Conservation (phyloP, 2,113 vertebrate species). For the Cheilinus undulatus region DNA sequence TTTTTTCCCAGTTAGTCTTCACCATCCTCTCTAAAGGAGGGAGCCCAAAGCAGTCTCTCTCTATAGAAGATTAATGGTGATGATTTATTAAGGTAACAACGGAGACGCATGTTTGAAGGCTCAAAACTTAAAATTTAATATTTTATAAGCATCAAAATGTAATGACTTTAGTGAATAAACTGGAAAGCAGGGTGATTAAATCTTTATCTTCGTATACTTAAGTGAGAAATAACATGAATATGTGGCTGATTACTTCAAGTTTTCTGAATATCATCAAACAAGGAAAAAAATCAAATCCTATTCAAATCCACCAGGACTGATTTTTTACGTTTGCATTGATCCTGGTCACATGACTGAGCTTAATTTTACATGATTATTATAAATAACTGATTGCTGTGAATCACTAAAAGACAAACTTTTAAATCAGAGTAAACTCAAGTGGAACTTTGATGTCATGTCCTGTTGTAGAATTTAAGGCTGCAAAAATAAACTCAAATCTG, state of each 20-base stretch:
- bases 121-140: slow-evolving; percentile 68
- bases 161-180: slow-evolving; percentile 27
- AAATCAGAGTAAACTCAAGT: neutral
- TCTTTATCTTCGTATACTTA: neutral
- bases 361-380: neutral
- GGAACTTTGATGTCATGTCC: neutral
- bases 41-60: slow-evolving; percentile 50
- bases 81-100: slow-evolving; percentile 78
- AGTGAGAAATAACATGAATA: slow-evolving; percentile 15
- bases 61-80: slow-evolving; percentile 71
- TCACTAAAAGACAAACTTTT: neutral
- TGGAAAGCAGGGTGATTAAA: slow-evolving; percentile 36
- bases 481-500: neutral
- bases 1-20: slow-evolving; percentile 61
- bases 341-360: slow-evolving; percentile 22
- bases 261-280: slow-evolving; percentile 23
- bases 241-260: slow-evolving; percentile 27
- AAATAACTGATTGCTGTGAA: neutral
- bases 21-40: slow-evolving; percentile 62
- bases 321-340: neutral
- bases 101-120: slow-evolving; percentile 62
- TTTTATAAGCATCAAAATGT: slow-evolving; percentile 65
- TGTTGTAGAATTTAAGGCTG: neutral
- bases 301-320: slow-evolving; percentile 3
- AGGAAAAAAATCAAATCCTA: neutral